These are phyloP conservation scores for Maniola jurtina DNA, from an alignment of 1,140 invertebrate genomes.

Conservation along the genomic window DNA sequence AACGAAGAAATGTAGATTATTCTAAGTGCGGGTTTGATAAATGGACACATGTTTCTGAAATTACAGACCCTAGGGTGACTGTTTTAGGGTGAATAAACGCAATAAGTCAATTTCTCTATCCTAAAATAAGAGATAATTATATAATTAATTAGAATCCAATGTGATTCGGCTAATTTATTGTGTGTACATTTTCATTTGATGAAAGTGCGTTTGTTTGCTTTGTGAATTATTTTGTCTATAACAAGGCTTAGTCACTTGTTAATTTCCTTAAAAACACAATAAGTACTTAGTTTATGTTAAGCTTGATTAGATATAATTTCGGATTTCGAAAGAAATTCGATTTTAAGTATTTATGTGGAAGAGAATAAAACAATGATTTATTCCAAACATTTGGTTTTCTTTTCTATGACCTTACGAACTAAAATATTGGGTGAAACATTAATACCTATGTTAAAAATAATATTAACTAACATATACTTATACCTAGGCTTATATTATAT, in stretches of 20 bases:
- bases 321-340: conserved; percentile 45
- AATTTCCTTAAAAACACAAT: conserved; percentile 53
- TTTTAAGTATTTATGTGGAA: conserved; percentile 70
- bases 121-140: too few relatives aligned
- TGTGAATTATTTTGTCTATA: conserved; percentile 24
- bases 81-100: too few relatives aligned
- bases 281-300: conserved; percentile 62
- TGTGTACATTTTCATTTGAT: background rate
- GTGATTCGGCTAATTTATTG: background rate
- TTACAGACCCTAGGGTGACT: too few relatives aligned
- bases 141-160: too few relatives aligned
- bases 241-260: conserved; percentile 62
- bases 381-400: conserved; percentile 48
- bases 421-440: conserved; percentile 2
- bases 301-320: conserved; percentile 49
- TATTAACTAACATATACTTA: background rate
- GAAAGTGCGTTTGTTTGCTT: conserved; percentile 14
- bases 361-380: conserved; percentile 67
- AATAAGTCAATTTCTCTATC: too few relatives aligned
- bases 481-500: too few relatives aligned
- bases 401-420: conserved; percentile 35
- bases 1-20: too few relatives aligned
- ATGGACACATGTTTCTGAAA: too few relatives aligned
- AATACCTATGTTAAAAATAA: conserved; percentile 4
- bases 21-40: too few relatives aligned